Evolutionary conservation across 2,797 vertebrate genomes (phyloP).

Genomic region (Falco cherrug): DNA sequence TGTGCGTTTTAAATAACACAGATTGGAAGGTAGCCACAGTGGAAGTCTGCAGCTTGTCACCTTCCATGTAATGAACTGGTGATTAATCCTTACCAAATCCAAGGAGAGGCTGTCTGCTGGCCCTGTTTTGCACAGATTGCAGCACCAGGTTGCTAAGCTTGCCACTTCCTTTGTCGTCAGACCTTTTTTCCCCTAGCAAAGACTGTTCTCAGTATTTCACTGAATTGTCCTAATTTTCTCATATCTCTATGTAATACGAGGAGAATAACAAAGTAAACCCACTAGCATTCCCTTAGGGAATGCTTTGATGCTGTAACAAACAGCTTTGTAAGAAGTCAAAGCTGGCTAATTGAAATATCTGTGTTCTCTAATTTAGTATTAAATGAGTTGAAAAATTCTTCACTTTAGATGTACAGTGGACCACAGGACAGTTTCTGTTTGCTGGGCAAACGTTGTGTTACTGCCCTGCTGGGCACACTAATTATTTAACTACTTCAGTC

Average conservation of each 20-base stretch:
- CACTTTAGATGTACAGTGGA: neutral
- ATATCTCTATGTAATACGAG: neutral
- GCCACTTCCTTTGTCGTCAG: neutral
- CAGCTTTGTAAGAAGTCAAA: slow-evolving; percentile 8
- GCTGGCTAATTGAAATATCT: slow-evolving; percentile 19
- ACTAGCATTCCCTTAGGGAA: neutral
- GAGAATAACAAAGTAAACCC: neutral
- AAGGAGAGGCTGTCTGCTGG: neutral
- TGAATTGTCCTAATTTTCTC: slow-evolving; percentile 25
- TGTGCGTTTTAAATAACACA: neutral
- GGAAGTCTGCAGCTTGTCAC: neutral
- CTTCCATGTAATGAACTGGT: neutral
- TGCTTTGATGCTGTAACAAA: slow-evolving; percentile 20
- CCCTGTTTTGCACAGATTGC: neutral
- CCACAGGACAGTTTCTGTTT: neutral
- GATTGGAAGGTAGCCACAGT: neutral
- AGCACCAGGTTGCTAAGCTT: neutral
- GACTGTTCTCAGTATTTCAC: neutral
- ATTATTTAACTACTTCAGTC: neutral
- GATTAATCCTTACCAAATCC: neutral
- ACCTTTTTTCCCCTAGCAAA: neutral
- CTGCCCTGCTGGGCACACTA: neutral
- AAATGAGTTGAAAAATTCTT: slow-evolving; percentile 14
- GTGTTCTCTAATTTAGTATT: neutral
- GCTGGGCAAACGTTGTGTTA: neutral